Evolutionary conservation across 2,888 invertebrate genomes (phyloP).

Genomic region (Agrilus mali): DNA sequence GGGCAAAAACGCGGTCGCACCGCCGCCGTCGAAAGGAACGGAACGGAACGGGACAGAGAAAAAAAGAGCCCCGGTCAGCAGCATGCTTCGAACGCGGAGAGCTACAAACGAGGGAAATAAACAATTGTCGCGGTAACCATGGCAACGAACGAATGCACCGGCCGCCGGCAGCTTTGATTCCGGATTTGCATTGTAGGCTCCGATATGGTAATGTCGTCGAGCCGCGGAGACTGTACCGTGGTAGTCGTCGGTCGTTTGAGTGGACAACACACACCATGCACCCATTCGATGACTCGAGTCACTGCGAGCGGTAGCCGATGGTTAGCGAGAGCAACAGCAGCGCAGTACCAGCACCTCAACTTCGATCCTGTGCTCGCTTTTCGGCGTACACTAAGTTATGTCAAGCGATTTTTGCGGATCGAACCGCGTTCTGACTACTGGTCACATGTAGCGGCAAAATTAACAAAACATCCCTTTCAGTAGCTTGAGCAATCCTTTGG

Average conservation of each 20-base stretch:
- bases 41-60: constrained; percentile 18
- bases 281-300: too few species aligned
- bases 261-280: too few species aligned
- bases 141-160: constrained; percentile 19
- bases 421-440: too few species aligned
- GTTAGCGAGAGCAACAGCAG: constrained; percentile 13
- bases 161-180: constrained; percentile 30
- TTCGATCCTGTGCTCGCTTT: constrained; percentile 21
- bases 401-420: constrained; percentile 27
- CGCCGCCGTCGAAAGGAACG: too few species aligned
- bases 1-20: constrained; percentile 24
- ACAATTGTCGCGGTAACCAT: constrained; percentile 31
- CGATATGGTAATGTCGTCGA: constrained; percentile 33
- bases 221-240: constrained; percentile 27
- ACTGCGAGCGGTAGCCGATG: constrained; percentile 24
- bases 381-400: constrained; percentile 33
- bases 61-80: constrained; percentile 16
- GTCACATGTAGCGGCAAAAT: too few species aligned
- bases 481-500: too few species aligned
- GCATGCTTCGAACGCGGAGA: constrained; percentile 21
- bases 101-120: constrained; percentile 33
- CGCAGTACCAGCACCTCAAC: too few species aligned
- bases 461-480: too few species aligned
- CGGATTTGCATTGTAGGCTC: constrained; percentile 34
- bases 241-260: constrained; percentile 17